Evolutionary conservation across 2,113 vertebrate genomes (phyloP), one percentile per base, ranked within the genome.

Genomic region (Crotalus helleri): DNA sequence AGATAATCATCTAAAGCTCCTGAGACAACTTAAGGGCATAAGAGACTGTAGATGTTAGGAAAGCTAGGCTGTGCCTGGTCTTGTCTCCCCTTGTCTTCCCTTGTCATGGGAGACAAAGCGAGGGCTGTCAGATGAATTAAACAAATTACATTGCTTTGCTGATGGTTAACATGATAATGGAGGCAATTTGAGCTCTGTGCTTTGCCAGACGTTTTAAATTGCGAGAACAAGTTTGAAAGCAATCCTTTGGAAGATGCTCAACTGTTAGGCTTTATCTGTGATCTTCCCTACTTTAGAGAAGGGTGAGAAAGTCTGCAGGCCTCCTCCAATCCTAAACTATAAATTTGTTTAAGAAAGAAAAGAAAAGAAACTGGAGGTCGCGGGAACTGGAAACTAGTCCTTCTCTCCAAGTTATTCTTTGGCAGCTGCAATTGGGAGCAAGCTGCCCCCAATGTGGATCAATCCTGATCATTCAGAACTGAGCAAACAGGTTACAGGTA

Each of bases 141-240:
- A 10, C 19, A 5, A 33, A 64, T 64, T 49, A 86, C 15, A 0
- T 11, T 11, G 4, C 0, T 87, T 91, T 61, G 3, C 33, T 93
- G 89, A 81, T 11, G 44, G 88, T 29, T 2, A 51, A 91, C 90
- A 86, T 24, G 57, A 89, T 93, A 94, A n/a, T 61, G 55, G 21
- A 92, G 87, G 1, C 88, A 1, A 49, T 92, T 91, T 12, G 44
- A 51, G 4, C 19, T 19, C n/a, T 29, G 29, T 13, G 19, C 51
- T 44, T 87, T 21, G 44, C 81, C 54, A 46, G 64, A 3, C 1
- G 64, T 61, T 11, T 88, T 55, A 64, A 87, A 55, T 93, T 93
- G 81, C 15, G n/a, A 90, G 46, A 90, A 81, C 29, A 89, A 85
- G 17, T 94, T 0, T 94, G 89, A 93, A n/a, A 91, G 49, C 46